Percentiles rank a stretch among this genome's conserved stretches.
These are phyloP conservation scores for Pasiphila rectangulata DNA, from an alignment of 2,888 invertebrate genomes.

Conservation along the genomic window DNA sequence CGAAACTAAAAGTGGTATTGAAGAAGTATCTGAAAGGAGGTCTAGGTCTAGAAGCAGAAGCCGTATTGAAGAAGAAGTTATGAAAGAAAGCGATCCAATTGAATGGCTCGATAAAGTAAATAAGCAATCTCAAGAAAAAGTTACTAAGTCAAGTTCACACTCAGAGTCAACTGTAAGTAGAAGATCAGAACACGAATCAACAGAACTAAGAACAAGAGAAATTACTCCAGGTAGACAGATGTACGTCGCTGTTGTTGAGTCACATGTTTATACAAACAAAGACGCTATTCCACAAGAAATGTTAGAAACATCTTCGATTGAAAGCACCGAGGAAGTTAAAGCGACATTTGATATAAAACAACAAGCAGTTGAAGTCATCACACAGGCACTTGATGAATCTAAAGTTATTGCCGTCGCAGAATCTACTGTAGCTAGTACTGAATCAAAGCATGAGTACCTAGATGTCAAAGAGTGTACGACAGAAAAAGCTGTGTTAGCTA, in stretches of 20 bases:
- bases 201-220: slow-evolving; percentile 28
- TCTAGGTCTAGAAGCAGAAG: slow-evolving; percentile 59
- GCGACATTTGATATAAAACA: slow-evolving; percentile 23
- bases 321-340: slow-evolving; percentile 38
- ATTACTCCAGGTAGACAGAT: slow-evolving; percentile 49
- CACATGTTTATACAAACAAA: slow-evolving; percentile 69
- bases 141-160: slow-evolving; percentile 35
- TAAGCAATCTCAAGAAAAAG: slow-evolving; percentile 36
- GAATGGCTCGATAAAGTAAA: slow-evolving; percentile 55
- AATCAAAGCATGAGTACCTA: slow-evolving; percentile 3
- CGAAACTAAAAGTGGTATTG: slow-evolving; percentile 55
- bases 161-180: slow-evolving; percentile 40
- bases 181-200: slow-evolving; percentile 41
- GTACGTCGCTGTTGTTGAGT: slow-evolving; percentile 68
- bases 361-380: slow-evolving; percentile 45
- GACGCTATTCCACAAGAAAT: slow-evolving; percentile 62
- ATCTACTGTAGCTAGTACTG: slow-evolving; percentile 10
- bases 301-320: slow-evolving; percentile 48
- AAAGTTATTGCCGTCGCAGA: slow-evolving; percentile 11
- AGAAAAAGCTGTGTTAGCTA: slow-evolving; percentile 25
- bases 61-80: slow-evolving; percentile 52
- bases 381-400: slow-evolving; percentile 37
- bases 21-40: slow-evolving; percentile 44
- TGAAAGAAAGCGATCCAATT: slow-evolving; percentile 49
- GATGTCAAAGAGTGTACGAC: slow-evolving; percentile 6